Evolutionary conservation across 2,797 vertebrate species (phyloP).

Genomic region (Gymnodraco acuticeps): DNA sequence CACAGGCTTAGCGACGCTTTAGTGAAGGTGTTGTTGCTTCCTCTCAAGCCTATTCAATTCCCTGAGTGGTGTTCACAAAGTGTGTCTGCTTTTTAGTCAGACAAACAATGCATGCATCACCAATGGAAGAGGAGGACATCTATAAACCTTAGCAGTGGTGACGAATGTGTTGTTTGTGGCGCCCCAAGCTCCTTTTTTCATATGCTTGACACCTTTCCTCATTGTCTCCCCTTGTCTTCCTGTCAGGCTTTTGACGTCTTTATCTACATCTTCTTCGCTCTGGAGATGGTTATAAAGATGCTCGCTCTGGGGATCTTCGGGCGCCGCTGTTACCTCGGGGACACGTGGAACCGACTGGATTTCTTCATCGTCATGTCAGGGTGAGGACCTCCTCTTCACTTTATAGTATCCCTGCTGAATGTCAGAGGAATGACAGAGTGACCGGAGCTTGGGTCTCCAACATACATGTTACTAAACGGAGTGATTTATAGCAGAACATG

Average conservation of each 20-base stretch:
- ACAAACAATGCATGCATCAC: too few species aligned
- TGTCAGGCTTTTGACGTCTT: slow-evolving; percentile 95
- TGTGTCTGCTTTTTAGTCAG: too few species aligned
- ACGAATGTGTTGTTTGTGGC: background rate
- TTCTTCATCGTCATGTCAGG: slow-evolving; percentile 99
- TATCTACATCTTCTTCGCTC: slow-evolving; percentile 98
- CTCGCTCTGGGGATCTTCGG: slow-evolving; percentile 97
- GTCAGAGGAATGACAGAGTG: background rate
- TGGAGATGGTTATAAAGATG: slow-evolving; percentile 99
- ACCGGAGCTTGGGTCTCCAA: too few species aligned
- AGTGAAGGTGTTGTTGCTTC: too few species aligned
- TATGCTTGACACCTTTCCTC: background rate
- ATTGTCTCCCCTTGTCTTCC: slow-evolving; percentile 3
- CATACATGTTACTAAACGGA: background rate
- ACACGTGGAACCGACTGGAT: slow-evolving; percentile 98
- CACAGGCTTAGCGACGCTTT: too few species aligned
- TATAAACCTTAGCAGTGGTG: too few species aligned
- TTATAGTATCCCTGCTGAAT: background rate
- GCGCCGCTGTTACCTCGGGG: slow-evolving; percentile 95
- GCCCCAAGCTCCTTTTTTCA: background rate
- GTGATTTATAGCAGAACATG: background rate
- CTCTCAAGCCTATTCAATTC: too few species aligned
- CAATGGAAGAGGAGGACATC: background rate
- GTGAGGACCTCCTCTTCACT: slow-evolving; percentile 77
- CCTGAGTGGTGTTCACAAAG: too few species aligned